Conservation (phyloP, 2,888 invertebrate genomes). For the Epirrhoe alternata region DNA sequence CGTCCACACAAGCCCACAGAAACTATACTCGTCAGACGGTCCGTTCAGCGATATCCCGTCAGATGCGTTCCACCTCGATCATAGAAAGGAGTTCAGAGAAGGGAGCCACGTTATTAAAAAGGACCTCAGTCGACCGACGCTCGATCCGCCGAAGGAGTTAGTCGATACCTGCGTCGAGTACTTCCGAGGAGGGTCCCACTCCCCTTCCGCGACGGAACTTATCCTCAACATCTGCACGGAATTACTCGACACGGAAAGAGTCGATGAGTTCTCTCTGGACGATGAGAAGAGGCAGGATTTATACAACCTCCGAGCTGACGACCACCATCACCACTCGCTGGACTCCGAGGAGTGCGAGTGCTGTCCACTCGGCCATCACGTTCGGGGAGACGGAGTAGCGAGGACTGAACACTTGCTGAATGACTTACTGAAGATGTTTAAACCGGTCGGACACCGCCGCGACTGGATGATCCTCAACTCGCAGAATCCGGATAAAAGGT, state of each 20-base stretch:
- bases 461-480: conserved; percentile 18
- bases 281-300: background rate
- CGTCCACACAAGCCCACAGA: background rate
- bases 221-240: conserved; percentile 15
- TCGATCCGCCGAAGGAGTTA: background rate
- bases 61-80: conserved; percentile 42
- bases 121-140: conserved; percentile 1
- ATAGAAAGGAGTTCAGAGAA: conserved; percentile 2
- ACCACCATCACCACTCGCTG: background rate
- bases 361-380: conserved; percentile 1
- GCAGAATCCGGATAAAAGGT: conserved; percentile 10
- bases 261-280: background rate
- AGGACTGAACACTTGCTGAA: background rate
- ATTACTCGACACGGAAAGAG: background rate
- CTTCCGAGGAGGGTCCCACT: conserved; percentile 14
- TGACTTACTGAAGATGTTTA: conserved; percentile 3
- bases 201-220: background rate
- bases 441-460: conserved; percentile 4
- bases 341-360: background rate
- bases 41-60: conserved; percentile 47
- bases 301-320: too few species aligned
- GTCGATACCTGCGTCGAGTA: conserved; percentile 1
- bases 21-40: conserved; percentile 20
- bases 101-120: conserved; percentile 14
- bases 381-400: background rate